Percentiles rank a stretch among this genome's conserved stretches.
These are phyloP conservation scores for Callyntrura guangdongensis DNA, from an alignment of 2,888 invertebrate species.

Conservation along the genomic window DNA sequence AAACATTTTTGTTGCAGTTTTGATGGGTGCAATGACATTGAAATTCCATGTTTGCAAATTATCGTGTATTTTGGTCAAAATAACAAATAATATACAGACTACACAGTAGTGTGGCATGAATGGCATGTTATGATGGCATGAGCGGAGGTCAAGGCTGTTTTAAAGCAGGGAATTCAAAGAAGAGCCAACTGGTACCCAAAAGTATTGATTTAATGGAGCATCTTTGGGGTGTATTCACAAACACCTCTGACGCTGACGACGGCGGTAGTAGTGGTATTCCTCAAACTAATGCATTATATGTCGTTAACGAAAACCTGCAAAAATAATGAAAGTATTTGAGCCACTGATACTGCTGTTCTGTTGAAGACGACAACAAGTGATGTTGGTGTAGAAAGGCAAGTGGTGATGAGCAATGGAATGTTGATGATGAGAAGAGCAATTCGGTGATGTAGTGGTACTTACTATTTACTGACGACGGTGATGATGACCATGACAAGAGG, in stretches of 20 bases:
- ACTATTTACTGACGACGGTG: constrained; percentile 7
- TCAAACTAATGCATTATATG: constrained; percentile 40
- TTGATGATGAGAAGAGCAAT: constrained; percentile 49
- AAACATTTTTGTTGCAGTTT: constrained; percentile 44
- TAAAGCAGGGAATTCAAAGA: constrained; percentile 4
- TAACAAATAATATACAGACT: constrained; percentile 15
- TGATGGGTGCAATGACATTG: constrained; percentile 72
- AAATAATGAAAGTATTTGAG: constrained; percentile 49
- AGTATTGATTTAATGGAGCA: not conserved
- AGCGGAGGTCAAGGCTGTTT: constrained; percentile 76
- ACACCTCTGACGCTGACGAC: not conserved
- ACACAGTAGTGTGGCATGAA: not conserved
- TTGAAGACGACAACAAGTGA: not conserved
- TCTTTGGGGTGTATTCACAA: not conserved
- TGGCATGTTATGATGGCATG: constrained; percentile 40
- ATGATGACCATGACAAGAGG: not conserved
- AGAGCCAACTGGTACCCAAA: not conserved
- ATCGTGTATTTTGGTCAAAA: constrained; percentile 38
- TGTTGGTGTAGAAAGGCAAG: constrained; percentile 20
- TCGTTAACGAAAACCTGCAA: constrained; percentile 57
- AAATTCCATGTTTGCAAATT: constrained; percentile 64
- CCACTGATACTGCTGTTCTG: too few relatives aligned
- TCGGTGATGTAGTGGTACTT: constrained; percentile 39
- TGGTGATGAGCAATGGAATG: constrained; percentile 57
- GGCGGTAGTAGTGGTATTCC: constrained; percentile 2